Percentiles rank a stretch among this genome's conserved stretches.
Evolutionary conservation across 2,888 invertebrate species (phyloP).

Genomic region (Dichetophora obliterata): DNA sequence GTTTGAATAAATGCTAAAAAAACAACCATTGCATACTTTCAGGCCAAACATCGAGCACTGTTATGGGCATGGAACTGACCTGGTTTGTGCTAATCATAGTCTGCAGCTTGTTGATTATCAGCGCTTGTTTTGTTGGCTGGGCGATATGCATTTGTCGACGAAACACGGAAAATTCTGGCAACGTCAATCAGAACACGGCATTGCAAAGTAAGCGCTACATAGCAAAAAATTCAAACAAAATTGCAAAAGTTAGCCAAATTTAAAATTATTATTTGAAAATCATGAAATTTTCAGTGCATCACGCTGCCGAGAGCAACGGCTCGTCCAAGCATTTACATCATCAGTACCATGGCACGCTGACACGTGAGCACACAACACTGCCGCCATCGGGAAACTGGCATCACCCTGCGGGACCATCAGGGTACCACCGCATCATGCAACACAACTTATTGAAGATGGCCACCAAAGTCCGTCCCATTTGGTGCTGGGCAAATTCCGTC

Average conservation of each 20-base stretch:
- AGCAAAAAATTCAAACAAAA: neutral
- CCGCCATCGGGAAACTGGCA: conserved; percentile 92
- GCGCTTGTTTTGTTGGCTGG: conserved; percentile 78
- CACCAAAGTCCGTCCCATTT: conserved; percentile 92
- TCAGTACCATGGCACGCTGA: conserved; percentile 69
- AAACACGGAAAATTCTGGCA: conserved; percentile 53
- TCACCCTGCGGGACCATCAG: conserved; percentile 88
- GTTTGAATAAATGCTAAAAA: neutral
- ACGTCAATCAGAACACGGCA: conserved; percentile 70
- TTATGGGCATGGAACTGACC: conserved; percentile 81
- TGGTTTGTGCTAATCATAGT: conserved; percentile 83
- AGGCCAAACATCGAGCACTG: conserved; percentile 76
- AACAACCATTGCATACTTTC: conserved; percentile 46
- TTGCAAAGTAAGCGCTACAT: conserved; percentile 66
- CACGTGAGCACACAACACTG: conserved; percentile 73
- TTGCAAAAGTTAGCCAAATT: too few species aligned
- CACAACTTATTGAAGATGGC: conserved; percentile 74
- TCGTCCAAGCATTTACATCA: conserved; percentile 74
- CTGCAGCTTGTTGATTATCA: conserved; percentile 77
- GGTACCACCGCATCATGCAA: conserved; percentile 70
- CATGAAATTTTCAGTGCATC: conserved; percentile 61
- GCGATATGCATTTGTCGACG: conserved; percentile 84
- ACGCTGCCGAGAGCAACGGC: conserved; percentile 77
- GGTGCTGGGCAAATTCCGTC: conserved; percentile 88
- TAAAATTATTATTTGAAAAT: neutral